These are phyloP conservation scores for Brachyistius frenatus DNA, from an alignment of 2,113 vertebrate species.

Conservation along the genomic window DNA sequence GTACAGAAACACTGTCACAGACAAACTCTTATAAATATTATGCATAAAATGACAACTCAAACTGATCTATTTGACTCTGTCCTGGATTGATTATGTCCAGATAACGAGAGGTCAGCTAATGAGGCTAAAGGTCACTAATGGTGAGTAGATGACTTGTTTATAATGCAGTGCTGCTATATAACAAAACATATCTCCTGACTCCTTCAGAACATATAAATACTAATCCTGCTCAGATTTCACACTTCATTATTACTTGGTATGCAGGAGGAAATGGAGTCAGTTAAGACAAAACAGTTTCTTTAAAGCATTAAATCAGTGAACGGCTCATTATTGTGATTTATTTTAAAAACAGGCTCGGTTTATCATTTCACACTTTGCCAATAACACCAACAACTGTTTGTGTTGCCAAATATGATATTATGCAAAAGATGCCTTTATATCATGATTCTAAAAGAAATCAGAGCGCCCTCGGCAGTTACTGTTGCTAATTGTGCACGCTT, in stretches of 20 bases:
- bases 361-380: too few relatives aligned
- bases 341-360: background rate
- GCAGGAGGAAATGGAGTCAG: background rate
- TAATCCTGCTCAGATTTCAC: conserved; percentile 6
- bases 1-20: too few relatives aligned
- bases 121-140: background rate
- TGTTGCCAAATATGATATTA: too few relatives aligned
- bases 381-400: too few relatives aligned
- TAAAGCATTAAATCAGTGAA: background rate
- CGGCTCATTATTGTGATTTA: background rate
- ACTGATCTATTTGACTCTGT: background rate
- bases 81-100: background rate
- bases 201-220: conserved; percentile 1
- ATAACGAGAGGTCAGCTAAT: conserved; percentile 15
- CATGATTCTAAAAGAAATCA: too few relatives aligned
- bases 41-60: background rate
- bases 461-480: too few relatives aligned
- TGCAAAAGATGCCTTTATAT: too few relatives aligned
- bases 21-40: background rate
- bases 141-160: background rate
- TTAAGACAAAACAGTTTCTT: background rate
- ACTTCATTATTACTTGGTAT: background rate
- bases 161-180: conserved; percentile 2
- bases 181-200: conserved; percentile 2
- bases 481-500: too few relatives aligned